These are phyloP conservation scores for Teleogryllus oceanicus DNA, from an alignment of 2,888 invertebrate genomes.

Conservation along the genomic window DNA sequence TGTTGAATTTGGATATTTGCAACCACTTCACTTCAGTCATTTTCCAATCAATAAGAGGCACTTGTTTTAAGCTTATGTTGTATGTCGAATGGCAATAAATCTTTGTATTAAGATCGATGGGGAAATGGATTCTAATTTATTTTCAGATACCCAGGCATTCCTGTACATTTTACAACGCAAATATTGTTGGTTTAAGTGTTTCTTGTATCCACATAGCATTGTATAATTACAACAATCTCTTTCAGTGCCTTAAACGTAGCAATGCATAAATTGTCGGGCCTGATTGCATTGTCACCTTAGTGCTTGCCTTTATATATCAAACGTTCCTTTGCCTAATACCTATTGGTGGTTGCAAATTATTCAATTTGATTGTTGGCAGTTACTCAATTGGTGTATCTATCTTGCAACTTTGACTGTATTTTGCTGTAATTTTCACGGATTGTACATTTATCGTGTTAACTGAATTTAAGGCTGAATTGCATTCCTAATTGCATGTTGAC, in stretches of 20 bases:
- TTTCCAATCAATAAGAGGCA: too few species aligned
- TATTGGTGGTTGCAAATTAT: neutral
- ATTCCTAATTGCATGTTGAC: too few species aligned
- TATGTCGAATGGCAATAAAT: too few species aligned
- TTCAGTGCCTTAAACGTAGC: slow-evolving; percentile 26
- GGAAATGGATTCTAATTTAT: slow-evolving; percentile 28
- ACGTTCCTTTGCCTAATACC: too few species aligned
- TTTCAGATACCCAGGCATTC: slow-evolving; percentile 34
- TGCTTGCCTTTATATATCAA: too few species aligned
- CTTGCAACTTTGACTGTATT: neutral
- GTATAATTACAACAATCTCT: slow-evolving; percentile 28
- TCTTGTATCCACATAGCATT: slow-evolving; percentile 25
- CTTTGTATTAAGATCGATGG: neutral
- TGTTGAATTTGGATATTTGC: slow-evolving; percentile 28
- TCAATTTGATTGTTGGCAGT: neutral
- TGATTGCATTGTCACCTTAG: too few species aligned
- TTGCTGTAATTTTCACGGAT: neutral
- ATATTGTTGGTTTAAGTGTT: slow-evolving; percentile 24
- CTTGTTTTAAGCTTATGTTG: too few species aligned
- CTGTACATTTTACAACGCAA: slow-evolving; percentile 27
- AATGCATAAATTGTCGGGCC: neutral
- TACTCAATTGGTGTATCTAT: neutral
- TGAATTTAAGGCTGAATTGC: too few species aligned
- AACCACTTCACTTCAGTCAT: slow-evolving; percentile 28
- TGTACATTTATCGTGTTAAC: too few species aligned